Evolutionary conservation across 2,113 vertebrate genomes (phyloP).

Genomic region (Triplophysa siluroides): DNA sequence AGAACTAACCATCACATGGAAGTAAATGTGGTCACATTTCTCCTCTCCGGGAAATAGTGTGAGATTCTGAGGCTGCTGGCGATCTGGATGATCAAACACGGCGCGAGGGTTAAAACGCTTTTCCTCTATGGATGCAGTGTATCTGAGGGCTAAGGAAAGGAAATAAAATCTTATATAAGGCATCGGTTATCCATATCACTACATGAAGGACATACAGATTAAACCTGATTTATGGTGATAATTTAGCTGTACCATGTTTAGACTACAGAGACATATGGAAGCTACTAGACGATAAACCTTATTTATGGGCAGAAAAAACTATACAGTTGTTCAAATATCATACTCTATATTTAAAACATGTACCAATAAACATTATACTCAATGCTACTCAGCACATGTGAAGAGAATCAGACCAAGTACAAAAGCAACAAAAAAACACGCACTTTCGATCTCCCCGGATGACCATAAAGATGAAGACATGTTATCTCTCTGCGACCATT

Average conservation of each 20-base stretch:
- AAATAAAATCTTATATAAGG: neutral
- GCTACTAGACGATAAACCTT: neutral
- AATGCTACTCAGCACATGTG: conserved; percentile 63
- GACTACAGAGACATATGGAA: neutral
- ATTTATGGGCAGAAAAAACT: neutral
- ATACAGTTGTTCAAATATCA: too few species aligned
- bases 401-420: conserved; percentile 62
- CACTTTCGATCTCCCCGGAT: neutral
- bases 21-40: conserved; percentile 81
- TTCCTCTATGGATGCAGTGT: conserved; percentile 85
- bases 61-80: conserved; percentile 69
- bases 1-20: conserved; percentile 90
- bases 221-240: neutral
- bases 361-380: conserved; percentile 2
- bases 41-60: conserved; percentile 72
- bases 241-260: neutral
- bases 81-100: conserved; percentile 80
- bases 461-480: conserved; percentile 47
- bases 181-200: conserved; percentile 22
- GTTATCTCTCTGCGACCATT: conserved; percentile 51
- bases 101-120: conserved; percentile 88
- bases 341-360: neutral
- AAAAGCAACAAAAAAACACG: neutral
- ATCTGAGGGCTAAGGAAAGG: conserved; percentile 78
- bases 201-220: conserved; percentile 33